phyloP scores from a whole-genome alignment of 2,797 vertebrate genomes.

The Squalus acanthias region DNA sequence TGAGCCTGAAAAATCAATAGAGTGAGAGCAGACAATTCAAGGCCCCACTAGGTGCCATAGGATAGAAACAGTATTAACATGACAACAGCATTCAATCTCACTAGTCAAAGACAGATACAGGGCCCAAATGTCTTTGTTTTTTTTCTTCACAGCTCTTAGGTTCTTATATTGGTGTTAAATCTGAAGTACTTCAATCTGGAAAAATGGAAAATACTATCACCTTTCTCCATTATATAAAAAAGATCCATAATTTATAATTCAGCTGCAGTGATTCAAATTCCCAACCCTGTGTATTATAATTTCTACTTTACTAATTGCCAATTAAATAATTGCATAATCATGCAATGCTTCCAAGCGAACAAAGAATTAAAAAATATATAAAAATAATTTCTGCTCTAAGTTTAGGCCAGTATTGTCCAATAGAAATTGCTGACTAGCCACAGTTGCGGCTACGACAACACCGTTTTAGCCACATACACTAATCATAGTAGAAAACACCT shows the following conservation, averaged over 20 bases:
- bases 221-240: background rate
- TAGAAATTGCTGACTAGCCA: background rate
- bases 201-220: background rate
- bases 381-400: background rate
- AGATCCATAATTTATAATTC: too few species aligned
- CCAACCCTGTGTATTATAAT: background rate
- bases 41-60: conserved; percentile 41
- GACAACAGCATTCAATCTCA: conserved; percentile 41
- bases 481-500: background rate
- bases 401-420: background rate
- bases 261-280: background rate
- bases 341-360: background rate
- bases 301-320: background rate
- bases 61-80: conserved; percentile 38
- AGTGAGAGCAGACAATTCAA: conserved; percentile 45
- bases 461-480: background rate
- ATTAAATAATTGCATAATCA: background rate
- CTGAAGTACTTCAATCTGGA: background rate
- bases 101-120: conserved; percentile 41
- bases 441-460: background rate
- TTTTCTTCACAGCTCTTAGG: background rate
- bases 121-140: conserved; percentile 30
- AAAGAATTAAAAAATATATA: background rate
- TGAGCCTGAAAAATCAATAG: conserved; percentile 45
- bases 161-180: background rate